Percentiles rank a stretch among this genome's conserved stretches.
Conservation (phyloP, 2,113 vertebrate genomes). For the Cygnus atratus region DNA sequence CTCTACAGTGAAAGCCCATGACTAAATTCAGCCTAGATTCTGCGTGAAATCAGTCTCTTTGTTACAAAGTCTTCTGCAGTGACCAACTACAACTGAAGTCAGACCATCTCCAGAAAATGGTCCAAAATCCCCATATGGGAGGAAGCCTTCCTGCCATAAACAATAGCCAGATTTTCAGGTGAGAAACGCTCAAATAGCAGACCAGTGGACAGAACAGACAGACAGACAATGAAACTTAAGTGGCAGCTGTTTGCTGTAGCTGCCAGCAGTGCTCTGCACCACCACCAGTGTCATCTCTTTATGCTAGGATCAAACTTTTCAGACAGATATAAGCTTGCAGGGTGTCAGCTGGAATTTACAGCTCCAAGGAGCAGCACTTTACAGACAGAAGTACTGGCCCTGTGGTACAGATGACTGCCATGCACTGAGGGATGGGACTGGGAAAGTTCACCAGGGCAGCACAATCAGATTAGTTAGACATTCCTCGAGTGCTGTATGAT, state of each 20-base stretch:
- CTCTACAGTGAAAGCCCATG: not conserved
- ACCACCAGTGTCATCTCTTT: not conserved
- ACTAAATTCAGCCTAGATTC: not conserved
- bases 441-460: not conserved
- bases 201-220: not conserved
- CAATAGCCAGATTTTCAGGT: not conserved
- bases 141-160: not conserved
- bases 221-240: not conserved
- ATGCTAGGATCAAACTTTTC: conserved; percentile 2
- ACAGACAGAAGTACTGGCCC: not conserved
- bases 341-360: conserved; percentile 34
- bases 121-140: not conserved
- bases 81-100: not conserved
- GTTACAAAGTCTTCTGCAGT: not conserved
- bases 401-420: not conserved
- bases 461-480: not conserved
- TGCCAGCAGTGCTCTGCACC: not conserved
- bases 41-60: not conserved
- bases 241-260: not conserved
- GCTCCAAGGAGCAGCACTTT: not conserved
- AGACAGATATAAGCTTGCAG: not conserved
- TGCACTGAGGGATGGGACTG: not conserved
- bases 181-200: not conserved
- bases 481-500: not conserved
- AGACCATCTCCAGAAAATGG: not conserved